Conservation (phyloP, 92 coral and sea anemone genomes). For the Galaxea fascicularis region DNA sequence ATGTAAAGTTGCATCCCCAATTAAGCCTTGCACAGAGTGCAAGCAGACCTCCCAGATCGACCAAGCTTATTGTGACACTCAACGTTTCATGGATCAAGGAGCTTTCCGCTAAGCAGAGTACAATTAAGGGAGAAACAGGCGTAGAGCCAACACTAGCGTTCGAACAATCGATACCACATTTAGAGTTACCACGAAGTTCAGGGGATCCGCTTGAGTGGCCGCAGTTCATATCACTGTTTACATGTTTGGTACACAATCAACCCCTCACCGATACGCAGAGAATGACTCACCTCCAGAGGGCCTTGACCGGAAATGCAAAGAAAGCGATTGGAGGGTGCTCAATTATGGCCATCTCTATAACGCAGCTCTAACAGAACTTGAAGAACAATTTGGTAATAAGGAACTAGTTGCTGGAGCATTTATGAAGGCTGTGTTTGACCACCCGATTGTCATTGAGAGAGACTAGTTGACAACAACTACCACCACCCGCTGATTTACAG, state of each 20-base stretch:
- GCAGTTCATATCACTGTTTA: constrained; percentile 44
- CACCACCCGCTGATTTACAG: constrained; percentile 63
- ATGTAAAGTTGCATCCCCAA: constrained; percentile 7
- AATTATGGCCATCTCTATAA: constrained; percentile 72
- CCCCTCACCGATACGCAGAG: constrained; percentile 53
- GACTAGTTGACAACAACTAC: constrained; percentile 58
- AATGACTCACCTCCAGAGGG: too few relatives aligned
- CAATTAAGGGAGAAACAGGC: background rate
- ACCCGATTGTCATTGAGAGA: constrained; percentile 39
- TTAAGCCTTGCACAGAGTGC: background rate
- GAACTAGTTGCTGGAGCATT: constrained; percentile 15
- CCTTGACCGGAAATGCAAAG: too few relatives aligned
- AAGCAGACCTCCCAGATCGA: background rate
- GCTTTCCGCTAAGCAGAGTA: background rate
- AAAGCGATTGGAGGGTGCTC: constrained; percentile 68
- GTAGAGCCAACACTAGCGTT: constrained; percentile 27
- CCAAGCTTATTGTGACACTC: constrained; percentile 7
- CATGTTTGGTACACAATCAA: background rate
- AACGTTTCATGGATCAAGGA: background rate
- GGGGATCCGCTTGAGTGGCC: constrained; percentile 62
- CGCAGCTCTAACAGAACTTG: constrained; percentile 65
- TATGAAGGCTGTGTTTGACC: constrained; percentile 50
- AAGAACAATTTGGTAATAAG: too few relatives aligned
- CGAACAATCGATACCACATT: constrained; percentile 30
- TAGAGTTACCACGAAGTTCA: constrained; percentile 55